Percentiles rank a stretch among this genome's conserved stretches.
phyloP scores from a whole-genome alignment of 2,797 vertebrate genomes.

The Brachymystax lenok region DNA sequence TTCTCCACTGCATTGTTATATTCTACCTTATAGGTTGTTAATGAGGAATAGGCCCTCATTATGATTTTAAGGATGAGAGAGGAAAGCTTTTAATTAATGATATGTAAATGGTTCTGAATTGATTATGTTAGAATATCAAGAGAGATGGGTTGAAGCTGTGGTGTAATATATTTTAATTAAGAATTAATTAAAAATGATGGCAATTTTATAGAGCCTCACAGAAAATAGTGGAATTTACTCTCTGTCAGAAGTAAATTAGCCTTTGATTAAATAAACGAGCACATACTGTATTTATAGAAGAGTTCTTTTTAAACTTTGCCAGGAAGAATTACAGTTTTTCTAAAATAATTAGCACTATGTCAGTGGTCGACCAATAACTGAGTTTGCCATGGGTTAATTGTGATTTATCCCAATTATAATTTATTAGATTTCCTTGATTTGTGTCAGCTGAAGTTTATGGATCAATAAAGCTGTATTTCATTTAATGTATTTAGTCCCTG shows the following conservation, averaged over 20 bases:
- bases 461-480: conserved; percentile 73
- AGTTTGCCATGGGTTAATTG: conserved; percentile 63
- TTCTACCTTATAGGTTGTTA: conserved; percentile 97
- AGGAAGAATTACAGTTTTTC: conserved; percentile 76
- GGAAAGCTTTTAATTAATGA: conserved; percentile 99
- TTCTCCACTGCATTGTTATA: conserved; percentile 94
- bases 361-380: conserved; percentile 67
- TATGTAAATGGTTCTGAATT: conserved; percentile 99
- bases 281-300: conserved; percentile 87
- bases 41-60: conserved; percentile 99
- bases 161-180: conserved; percentile 99
- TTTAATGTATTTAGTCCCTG: conserved; percentile 62
- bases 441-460: conserved; percentile 55
- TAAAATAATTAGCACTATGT: conserved; percentile 47
- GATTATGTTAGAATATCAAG: conserved; percentile 99
- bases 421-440: conserved; percentile 72
- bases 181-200: conserved; percentile 99
- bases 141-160: conserved; percentile 99
- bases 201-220: conserved; percentile 98
- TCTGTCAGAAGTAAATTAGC: conserved; percentile 99
- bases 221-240: conserved; percentile 93
- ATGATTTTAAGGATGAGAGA: conserved; percentile 99
- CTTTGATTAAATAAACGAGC: conserved; percentile 95
- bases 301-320: conserved; percentile 85
- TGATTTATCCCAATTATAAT: conserved; percentile 75